Evolutionary conservation across 2,113 vertebrate genomes (phyloP), one percentile per base, ranked within the genome.

Genomic region (Pyxicephalus adspersus): DNA sequence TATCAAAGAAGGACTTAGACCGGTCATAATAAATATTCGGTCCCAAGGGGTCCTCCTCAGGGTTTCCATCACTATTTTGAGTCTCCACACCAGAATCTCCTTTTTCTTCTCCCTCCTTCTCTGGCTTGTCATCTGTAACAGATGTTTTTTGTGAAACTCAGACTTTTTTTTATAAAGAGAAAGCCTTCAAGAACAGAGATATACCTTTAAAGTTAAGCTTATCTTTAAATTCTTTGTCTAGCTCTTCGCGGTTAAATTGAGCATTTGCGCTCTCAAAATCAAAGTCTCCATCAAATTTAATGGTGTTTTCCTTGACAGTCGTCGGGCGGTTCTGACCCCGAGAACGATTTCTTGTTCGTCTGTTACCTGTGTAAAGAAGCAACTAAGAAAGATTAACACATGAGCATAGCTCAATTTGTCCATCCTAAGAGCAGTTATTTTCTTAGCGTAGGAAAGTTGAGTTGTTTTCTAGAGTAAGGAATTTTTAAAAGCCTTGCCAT

Each of bases 181-280:
- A 2, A 6, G 25, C 51, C 9, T 7, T 5, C 1, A 23, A 16
- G 9, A 70, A 17, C 0, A 19, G 4, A 64, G 25, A 11, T 5
- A 85, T 83, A 98, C 96, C 97, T 94, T 94, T 96, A 61, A 92
- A 86, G 60, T 90, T 93, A 3, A 92, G 87, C 78, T 92, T 91
- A 89, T 93, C 93, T 87, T 95, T 94, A 66, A 94, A 90, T 84
- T 96, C 95, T 83, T 93, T 94, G 87, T 96, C 94, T 57, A 98
- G 90, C 65, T 95, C 94, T 61, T 98, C 96, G 67, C 97, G 94
- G 84, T 95, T 96, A 87, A 99, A 99, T 81, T 97, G 95, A 18
- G 98, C 97, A 73, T 99, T 98, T 80, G 98, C 96, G 13, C 90
- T 97, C 91, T 97, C 97, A 88, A 99, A 99, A 86, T 99, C 98